Evolutionary conservation across 2,113 vertebrate genomes (phyloP).

Genomic region (Apteryx mantelli): DNA sequence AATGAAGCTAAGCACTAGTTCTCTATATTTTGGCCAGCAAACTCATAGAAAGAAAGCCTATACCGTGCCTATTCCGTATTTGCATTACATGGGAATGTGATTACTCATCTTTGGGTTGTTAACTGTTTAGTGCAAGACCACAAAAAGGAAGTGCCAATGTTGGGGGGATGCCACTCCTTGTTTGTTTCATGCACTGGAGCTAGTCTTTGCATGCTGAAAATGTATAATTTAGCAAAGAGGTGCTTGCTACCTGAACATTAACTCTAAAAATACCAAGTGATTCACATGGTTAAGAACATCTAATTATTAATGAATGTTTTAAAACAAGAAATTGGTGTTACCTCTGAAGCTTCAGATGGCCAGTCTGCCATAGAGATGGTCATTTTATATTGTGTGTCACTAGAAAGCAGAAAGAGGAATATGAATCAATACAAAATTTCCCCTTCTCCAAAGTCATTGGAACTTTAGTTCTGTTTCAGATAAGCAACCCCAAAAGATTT

Average conservation of each 20-base stretch:
- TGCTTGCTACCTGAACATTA: neutral
- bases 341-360: conserved; percentile 82
- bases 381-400: conserved; percentile 85
- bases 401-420: conserved; percentile 40
- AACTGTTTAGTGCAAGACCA: neutral
- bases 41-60: neutral
- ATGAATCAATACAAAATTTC: fast-evolving
- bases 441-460: neutral
- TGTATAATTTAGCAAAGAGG: neutral
- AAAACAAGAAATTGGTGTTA: conserved; percentile 3
- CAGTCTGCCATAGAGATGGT: conserved; percentile 87
- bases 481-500: neutral
- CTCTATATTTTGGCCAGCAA: neutral
- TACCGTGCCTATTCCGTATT: neutral
- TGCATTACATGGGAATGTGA: too few species aligned
- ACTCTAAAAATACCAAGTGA: neutral
- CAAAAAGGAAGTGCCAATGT: fast-evolving
- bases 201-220: neutral
- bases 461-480: neutral
- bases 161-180: neutral
- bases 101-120: too few species aligned
- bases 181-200: neutral
- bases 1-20: neutral
- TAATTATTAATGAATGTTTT: neutral
- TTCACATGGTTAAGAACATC: neutral